Percentiles rank a stretch among this genome's conserved stretches.
These are phyloP conservation scores for Clupea harengus DNA, from an alignment of 2,113 vertebrate species.

Conservation along the genomic window DNA sequence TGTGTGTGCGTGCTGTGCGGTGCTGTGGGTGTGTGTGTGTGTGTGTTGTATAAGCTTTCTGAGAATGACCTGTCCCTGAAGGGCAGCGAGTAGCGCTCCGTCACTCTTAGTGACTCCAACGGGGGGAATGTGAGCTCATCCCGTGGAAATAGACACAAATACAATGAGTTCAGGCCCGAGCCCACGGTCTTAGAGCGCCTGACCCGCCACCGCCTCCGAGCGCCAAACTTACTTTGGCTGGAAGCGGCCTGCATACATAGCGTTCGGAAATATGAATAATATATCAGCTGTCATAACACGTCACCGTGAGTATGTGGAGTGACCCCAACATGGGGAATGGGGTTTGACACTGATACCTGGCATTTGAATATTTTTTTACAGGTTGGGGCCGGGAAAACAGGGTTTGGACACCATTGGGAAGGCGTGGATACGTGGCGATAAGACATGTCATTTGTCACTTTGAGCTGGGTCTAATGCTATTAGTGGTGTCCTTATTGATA, in stretches of 20 bases:
- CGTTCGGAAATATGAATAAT: background rate
- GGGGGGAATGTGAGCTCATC: constrained; percentile 7
- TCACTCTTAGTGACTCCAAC: background rate
- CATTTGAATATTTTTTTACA: background rate
- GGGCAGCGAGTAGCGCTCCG: background rate
- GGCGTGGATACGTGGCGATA: background rate
- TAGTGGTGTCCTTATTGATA: background rate
- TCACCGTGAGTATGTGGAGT: background rate
- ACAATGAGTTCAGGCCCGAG: background rate
- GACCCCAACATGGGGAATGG: background rate
- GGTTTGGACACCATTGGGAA: background rate
- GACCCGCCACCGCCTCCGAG: background rate
- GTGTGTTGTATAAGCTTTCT: constrained; percentile 3
- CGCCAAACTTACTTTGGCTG: background rate
- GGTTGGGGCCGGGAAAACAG: background rate
- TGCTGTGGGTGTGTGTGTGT: no score
- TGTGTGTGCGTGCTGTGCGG: background rate
- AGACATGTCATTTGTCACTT: background rate
- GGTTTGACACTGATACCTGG: background rate
- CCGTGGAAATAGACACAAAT: background rate
- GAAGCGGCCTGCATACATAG: background rate
- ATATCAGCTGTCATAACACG: constrained; percentile 10
- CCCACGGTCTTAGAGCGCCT: background rate
- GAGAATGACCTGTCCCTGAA: constrained; percentile 4
- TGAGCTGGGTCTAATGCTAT: background rate